phyloP scores from a whole-genome alignment of 1,140 invertebrate genomes.

The Cotesia chilonis region DNA sequence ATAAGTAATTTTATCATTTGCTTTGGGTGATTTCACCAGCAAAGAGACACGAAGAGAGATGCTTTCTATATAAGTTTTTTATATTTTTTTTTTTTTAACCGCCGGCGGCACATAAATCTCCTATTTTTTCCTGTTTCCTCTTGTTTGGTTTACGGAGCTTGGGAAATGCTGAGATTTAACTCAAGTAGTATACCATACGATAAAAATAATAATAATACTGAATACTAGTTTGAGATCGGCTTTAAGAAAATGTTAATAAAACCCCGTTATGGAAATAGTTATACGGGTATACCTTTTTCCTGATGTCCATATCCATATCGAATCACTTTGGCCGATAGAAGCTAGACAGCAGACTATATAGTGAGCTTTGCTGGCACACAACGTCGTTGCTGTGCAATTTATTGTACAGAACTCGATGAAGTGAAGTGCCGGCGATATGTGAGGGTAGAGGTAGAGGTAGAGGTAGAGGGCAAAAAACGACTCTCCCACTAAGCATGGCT shows the following conservation, averaged over 20 bases:
- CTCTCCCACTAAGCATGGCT: background rate
- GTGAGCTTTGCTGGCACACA: constrained; percentile 12
- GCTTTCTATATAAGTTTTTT: constrained; percentile 25
- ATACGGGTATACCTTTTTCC: constrained; percentile 29
- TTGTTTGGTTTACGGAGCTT: background rate
- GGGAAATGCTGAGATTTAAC: constrained; percentile 29
- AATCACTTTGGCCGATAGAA: constrained; percentile 38
- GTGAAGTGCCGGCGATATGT: constrained; percentile 14
- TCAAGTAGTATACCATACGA: background rate
- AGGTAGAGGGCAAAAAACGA: background rate
- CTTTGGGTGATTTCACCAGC: background rate
- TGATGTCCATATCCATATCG: constrained; percentile 35
- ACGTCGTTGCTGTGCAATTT: constrained; percentile 28
- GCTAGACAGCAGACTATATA: constrained; percentile 5
- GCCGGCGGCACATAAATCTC: constrained; percentile 42
- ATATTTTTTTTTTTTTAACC: constrained; percentile 20
- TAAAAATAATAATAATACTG: constrained; percentile 8
- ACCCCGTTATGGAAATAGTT: constrained; percentile 52
- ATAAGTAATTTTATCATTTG: constrained; percentile 29
- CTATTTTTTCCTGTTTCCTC: constrained; percentile 27
- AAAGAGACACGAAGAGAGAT: constrained; percentile 27
- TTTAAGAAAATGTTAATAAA: constrained; percentile 52
- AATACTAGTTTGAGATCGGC: constrained; percentile 11
- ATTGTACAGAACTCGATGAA: constrained; percentile 32
- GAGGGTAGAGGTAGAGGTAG: background rate